A percentile compares a stretch with the other conserved stretches of the same genome.
Evolutionary conservation across 2,797 vertebrate species (phyloP).

Genomic region (Falco biarmicus): DNA sequence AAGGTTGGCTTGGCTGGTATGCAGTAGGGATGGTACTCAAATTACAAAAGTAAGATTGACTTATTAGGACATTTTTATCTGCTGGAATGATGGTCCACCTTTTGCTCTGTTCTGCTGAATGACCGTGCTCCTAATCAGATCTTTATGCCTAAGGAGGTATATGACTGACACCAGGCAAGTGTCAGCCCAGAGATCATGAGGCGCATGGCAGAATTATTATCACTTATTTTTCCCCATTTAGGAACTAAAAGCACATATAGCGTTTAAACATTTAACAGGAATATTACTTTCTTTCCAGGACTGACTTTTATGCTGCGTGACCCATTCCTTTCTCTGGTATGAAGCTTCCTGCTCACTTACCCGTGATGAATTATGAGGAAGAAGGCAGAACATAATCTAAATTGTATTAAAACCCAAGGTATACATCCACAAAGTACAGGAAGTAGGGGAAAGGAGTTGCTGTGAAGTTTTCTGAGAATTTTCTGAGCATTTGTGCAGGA

Average conservation of each 20-base stretch:
- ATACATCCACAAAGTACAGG: not conserved
- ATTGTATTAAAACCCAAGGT: not conserved
- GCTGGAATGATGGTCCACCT: not conserved
- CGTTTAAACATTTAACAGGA: not conserved
- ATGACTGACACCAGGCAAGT: not conserved
- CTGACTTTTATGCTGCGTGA: not conserved
- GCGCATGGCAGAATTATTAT: not conserved
- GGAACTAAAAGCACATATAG: not conserved
- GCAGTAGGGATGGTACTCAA: slow-evolving; percentile 4
- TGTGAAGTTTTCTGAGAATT: not conserved
- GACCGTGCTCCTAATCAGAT: not conserved
- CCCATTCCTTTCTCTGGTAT: not conserved
- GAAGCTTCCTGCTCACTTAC: not conserved
- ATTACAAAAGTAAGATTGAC: slow-evolving; percentile 12
- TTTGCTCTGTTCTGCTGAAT: not conserved
- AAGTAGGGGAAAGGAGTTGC: not conserved
- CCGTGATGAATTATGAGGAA: not conserved
- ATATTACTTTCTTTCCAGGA: not conserved
- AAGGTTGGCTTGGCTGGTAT: slow-evolving; percentile 23
- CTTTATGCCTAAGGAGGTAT: not conserved
- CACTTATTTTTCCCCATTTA: not conserved
- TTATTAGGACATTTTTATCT: slow-evolving; percentile 51
- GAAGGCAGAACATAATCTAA: accelerated
- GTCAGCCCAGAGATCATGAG: not conserved
- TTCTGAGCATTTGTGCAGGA: not conserved